Evolutionary conservation across 2,113 vertebrate species (phyloP), one percentile per base, ranked within the genome.

Genomic region (Centropus unirufus): DNA sequence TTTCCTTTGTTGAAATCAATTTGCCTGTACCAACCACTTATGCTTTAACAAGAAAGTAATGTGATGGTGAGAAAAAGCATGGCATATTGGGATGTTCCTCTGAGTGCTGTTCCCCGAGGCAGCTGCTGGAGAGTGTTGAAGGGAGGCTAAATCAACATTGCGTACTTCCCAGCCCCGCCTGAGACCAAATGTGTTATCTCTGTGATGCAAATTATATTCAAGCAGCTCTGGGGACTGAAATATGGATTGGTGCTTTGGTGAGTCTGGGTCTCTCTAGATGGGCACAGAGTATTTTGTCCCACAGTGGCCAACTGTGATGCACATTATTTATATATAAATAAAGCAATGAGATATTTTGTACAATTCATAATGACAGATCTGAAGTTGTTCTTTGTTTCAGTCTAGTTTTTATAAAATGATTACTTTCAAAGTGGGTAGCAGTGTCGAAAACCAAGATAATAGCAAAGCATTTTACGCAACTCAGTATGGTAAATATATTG

Each of bases 1-100:
- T 93, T 92, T 81, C 46, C 61, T 96, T 94, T 95, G 86, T 89
- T 95, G 83, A 96, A 93, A 95, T 96, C 92, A 96, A 94, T 96
- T 96, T 94, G 72, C 88, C 73, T 76, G 70, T 81, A 67, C 82
- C 64, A 90, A 49, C 91, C 87, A 90, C 82, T 96, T 97, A 92
- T 74, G 69, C 68, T 96, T 95, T 90, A 95, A 94, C 90, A 91
- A 81, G 93, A 83, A 95, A 80, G 59, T 96, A 94, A 95, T 93
- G 78, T 49, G 82, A 88, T 94, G 88, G 95, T 96, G 88, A 93
- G 95, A 96, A 93, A 97, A 92, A 92, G 82, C 90, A 93, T 93
- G 85, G 94, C 87, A 90, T 92, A 91, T 76, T 81, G 93, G 90
- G 89, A 81, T 96, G 87, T 88, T 96, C 79, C 82, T 96, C 72